A percentile compares a stretch with the other conserved stretches of the same genome.
phyloP scores from a whole-genome alignment of 2,888 invertebrate species.

The Cheiracanthium punctorium region DNA sequence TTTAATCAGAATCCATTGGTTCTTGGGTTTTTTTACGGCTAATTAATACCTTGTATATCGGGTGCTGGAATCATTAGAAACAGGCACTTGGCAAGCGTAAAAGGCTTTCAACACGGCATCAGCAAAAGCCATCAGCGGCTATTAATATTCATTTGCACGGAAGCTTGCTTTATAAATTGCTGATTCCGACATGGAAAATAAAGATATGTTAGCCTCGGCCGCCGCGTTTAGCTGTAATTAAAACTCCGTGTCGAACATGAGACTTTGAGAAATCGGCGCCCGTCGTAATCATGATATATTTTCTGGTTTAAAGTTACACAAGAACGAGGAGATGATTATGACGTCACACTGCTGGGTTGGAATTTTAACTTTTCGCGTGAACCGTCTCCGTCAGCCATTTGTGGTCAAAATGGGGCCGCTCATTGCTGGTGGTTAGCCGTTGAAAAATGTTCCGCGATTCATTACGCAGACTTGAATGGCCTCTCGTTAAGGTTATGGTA shows the following conservation, averaged over 20 bases:
- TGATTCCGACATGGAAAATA: slow-evolving; percentile 44
- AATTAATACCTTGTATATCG: slow-evolving; percentile 64
- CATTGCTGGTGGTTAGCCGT: no score
- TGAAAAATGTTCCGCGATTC: no score
- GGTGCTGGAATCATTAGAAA: slow-evolving; percentile 40
- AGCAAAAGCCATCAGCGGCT: slow-evolving; percentile 18
- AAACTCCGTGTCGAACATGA: slow-evolving; percentile 56
- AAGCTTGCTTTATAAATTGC: slow-evolving; percentile 38
- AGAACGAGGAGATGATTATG: slow-evolving; percentile 14
- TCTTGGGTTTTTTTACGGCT: slow-evolving; percentile 40
- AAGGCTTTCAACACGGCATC: neutral
- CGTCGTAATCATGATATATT: slow-evolving; percentile 42
- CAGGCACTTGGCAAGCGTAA: slow-evolving; percentile 21
- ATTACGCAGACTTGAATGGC: no score
- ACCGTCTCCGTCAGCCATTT: neutral
- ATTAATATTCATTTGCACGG: slow-evolving; percentile 63
- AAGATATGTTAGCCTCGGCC: slow-evolving; percentile 37
- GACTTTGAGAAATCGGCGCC: neutral
- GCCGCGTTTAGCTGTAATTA: slow-evolving; percentile 63
- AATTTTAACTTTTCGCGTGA: neutral
- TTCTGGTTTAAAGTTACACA: slow-evolving; percentile 12
- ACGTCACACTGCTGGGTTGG: neutral
- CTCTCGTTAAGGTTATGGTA: no score
- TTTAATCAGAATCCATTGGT: slow-evolving; percentile 55
- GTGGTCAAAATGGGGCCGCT: neutral